Evolutionary conservation across 2,113 vertebrate genomes (phyloP).

Genomic region (Girardinichthys multiradiatus): DNA sequence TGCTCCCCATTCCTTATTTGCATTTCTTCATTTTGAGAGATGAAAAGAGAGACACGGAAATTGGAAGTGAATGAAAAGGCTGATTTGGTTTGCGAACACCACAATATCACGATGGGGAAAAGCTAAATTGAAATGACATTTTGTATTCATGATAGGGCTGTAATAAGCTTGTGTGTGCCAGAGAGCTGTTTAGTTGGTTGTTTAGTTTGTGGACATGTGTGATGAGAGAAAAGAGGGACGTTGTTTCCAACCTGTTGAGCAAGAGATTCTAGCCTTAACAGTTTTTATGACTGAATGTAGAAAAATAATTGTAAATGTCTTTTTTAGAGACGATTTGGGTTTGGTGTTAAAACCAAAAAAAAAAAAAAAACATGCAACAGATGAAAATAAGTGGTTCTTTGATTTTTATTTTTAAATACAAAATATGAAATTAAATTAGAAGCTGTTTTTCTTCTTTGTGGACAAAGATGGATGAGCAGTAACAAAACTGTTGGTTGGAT

Average conservation of each 20-base stretch:
- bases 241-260: neutral
- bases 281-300: too few species aligned
- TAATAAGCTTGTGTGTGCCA: neutral
- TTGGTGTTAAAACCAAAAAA: too few species aligned
- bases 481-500: too few species aligned
- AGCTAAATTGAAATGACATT: slow-evolving; percentile 64
- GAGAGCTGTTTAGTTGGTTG: neutral
- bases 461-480: too few species aligned
- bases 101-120: slow-evolving; percentile 52
- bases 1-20: slow-evolving; percentile 19
- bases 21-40: slow-evolving; percentile 46
- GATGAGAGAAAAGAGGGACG: neutral
- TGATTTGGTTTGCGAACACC: slow-evolving; percentile 46
- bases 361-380: too few species aligned
- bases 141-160: slow-evolving; percentile 48
- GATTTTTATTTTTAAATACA: too few species aligned
- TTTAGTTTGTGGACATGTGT: neutral
- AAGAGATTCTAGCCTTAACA: neutral
- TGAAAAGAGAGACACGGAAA: slow-evolving; percentile 26
- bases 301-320: too few species aligned
- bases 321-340: too few species aligned
- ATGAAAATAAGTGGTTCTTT: too few species aligned
- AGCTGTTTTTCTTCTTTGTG: too few species aligned
- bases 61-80: slow-evolving; percentile 41
- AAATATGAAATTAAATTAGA: too few species aligned